Evolutionary conservation across 2,797 vertebrate species (phyloP).

Genomic region (Hippoglossus hippoglossus): DNA sequence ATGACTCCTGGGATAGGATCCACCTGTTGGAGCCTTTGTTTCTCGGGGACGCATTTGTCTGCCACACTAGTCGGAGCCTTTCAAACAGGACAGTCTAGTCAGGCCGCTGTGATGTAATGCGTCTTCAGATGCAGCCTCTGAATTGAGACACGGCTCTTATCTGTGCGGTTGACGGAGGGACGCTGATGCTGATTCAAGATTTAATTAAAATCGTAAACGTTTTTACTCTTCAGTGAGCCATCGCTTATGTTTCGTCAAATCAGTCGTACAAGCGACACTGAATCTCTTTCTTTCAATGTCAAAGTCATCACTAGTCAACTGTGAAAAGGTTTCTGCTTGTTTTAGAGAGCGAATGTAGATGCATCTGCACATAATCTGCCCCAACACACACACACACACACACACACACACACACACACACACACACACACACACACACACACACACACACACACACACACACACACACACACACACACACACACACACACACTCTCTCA

Average conservation of each 20-base stretch:
- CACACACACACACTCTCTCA: neutral
- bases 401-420: neutral
- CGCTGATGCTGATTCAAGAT: conserved; percentile 29
- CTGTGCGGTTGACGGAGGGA: conserved; percentile 25
- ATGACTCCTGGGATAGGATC: no score
- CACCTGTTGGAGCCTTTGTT: no score
- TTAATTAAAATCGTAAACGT: conserved; percentile 52
- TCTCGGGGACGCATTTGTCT: no score
- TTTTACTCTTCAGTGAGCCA: conserved; percentile 59
- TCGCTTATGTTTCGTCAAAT: conserved; percentile 13
- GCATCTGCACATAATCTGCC: neutral
- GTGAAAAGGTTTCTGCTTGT: conserved; percentile 16
- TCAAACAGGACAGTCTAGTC: no score
- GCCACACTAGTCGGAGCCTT: no score
- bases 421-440: neutral
- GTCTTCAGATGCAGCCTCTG: no score
- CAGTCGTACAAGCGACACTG: neutral
- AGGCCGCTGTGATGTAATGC: no score
- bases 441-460: no score
- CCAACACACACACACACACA: neutral
- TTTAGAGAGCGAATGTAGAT: neutral
- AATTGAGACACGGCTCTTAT: neutral
- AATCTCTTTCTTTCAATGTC: conserved; percentile 6
- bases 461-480: no score
- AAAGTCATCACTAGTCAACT: neutral